Evolutionary conservation across 2,888 invertebrate species (phyloP), one percentile per base, ranked within the genome.

Genomic region (Meteorus cinctellus): DNA sequence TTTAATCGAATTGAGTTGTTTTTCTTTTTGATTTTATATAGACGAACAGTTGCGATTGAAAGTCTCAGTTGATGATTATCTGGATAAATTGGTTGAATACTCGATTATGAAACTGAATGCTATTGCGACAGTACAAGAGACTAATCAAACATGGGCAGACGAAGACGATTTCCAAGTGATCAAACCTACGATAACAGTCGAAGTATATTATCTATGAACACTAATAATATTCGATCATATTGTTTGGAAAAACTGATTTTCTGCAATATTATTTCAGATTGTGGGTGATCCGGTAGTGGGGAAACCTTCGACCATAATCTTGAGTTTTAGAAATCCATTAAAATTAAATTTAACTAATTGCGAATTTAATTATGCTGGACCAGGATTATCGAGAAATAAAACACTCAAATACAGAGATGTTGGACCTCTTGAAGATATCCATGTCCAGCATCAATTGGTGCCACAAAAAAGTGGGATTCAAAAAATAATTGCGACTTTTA

Each of bases 111-210:
- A 95, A 90, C 92, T 96, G 79, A 94, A 94, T 31, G 94, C 94
- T 4, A 93, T 95, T 88, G 94, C 94, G 24, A 93, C 93, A n/a
- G 96, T 96, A 0, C 91, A 92, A 72, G 96, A 96, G 89, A 96
- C 96, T 19, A 93, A 93, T 73, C 96, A 96, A 88, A 93, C 95
- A 2, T 96, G 95, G 94, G 94, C 95, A 0, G 95, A 94, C 80
- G 95, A 96, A 83, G 96, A 96, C 82, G 95, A 96, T 89, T 95
- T 96, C 90, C 94, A 95, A 88, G 92, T 96, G 6, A 90, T 94
- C 41, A 95, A 94, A 85, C 96, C 96, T 1, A 92, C 91, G 77
- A 92, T 96, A 72, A 90, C 90, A 48, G 92, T 96, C 48, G 92
- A 93, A 91, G 95, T 95, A 90, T 71, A 12, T 41, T 1, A 41